Evolutionary conservation across 1,140 invertebrate species (phyloP).

Genomic region (Hypsibius dujardini): DNA sequence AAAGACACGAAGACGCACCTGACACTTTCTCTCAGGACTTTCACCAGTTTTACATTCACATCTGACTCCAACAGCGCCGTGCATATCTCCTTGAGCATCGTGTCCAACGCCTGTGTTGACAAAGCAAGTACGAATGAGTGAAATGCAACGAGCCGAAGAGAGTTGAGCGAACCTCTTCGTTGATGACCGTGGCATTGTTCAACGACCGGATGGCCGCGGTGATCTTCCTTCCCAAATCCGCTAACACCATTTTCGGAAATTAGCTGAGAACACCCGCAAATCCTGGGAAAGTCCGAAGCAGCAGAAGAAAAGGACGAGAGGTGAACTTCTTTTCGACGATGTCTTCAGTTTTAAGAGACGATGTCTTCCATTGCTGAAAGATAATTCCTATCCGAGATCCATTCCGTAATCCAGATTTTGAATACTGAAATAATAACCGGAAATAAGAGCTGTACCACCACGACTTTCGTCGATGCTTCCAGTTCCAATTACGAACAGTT

Average conservation of each 20-base stretch:
- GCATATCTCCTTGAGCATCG: constrained; percentile 98
- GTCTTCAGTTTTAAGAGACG: too few relatives aligned
- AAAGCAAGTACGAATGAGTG: constrained; percentile 24
- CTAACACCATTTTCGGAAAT: constrained; percentile 76
- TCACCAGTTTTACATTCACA: constrained; percentile 92
- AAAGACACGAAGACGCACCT: constrained; percentile 34
- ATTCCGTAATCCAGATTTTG: too few relatives aligned
- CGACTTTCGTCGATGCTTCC: too few relatives aligned
- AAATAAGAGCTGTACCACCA: too few relatives aligned
- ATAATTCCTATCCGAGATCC: too few relatives aligned
- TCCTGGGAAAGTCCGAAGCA: too few relatives aligned
- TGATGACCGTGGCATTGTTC: constrained; percentile 94
- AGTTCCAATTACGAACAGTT: too few relatives aligned
- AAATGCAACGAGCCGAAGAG: constrained; percentile 19
- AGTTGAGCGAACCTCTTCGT: constrained; percentile 58
- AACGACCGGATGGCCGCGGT: constrained; percentile 88
- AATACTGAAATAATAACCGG: too few relatives aligned
- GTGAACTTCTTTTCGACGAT: too few relatives aligned
- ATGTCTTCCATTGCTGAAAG: too few relatives aligned
- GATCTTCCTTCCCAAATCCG: constrained; percentile 97
- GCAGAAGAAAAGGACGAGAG: too few relatives aligned
- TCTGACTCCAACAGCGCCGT: constrained; percentile 91
- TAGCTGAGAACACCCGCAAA: too few relatives aligned
- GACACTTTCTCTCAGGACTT: constrained; percentile 94
- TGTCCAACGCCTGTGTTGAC: constrained; percentile 65